Evolutionary conservation across 1,140 invertebrate genomes (phyloP).

Genomic region (Drosophila chauvacae): DNA sequence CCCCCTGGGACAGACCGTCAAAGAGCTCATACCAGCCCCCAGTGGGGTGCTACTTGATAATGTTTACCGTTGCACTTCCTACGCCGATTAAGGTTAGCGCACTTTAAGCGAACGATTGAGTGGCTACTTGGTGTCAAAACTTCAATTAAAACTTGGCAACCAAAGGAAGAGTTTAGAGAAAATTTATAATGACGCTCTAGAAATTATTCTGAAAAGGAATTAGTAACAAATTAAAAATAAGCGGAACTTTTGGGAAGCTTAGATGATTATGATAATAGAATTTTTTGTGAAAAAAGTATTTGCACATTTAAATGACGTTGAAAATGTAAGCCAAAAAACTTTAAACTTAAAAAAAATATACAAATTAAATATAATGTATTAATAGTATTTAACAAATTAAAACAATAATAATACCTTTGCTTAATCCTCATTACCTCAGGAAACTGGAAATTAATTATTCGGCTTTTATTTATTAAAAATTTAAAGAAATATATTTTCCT

Average conservation of each 20-base stretch:
- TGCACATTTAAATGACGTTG: too few species aligned
- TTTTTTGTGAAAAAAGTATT: background rate
- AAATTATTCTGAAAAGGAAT: background rate
- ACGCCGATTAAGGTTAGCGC: slow-evolving; percentile 54
- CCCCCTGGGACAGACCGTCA: background rate
- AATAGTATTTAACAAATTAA: too few species aligned
- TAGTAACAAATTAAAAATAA: background rate
- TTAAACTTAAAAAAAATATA: too few species aligned
- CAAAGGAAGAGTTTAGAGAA: background rate
- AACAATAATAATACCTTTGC: too few species aligned
- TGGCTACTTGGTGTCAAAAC: slow-evolving; percentile 27
- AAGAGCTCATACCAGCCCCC: slow-evolving; percentile 4
- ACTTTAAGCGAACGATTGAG: slow-evolving; percentile 29
- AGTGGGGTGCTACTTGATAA: slow-evolving; percentile 57
- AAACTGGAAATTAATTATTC: background rate
- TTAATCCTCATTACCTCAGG: too few species aligned
- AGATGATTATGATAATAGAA: background rate
- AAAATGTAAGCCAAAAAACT: too few species aligned
- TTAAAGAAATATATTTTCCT: too few species aligned
- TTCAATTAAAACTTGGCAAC: slow-evolving; percentile 27
- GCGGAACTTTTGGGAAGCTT: background rate
- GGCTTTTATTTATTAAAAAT: too few species aligned
- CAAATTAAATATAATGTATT: too few species aligned
- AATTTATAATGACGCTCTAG: background rate
- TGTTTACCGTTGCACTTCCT: slow-evolving; percentile 78